These are phyloP conservation scores for Goniozus legneri DNA, from an alignment of 1,140 invertebrate genomes.

Conservation along the genomic window DNA sequence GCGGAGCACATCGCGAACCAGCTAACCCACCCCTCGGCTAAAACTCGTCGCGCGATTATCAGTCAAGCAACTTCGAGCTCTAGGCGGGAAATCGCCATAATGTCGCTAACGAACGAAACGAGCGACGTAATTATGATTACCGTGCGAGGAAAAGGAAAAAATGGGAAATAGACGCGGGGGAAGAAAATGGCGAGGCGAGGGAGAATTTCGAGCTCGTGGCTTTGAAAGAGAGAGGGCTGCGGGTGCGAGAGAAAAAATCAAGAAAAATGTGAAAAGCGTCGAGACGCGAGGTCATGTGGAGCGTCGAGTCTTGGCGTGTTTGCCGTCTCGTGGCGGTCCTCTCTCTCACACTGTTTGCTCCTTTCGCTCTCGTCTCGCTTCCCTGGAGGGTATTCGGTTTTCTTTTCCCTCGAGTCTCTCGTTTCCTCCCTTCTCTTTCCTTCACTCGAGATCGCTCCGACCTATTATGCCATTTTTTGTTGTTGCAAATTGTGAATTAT, in stretches of 20 bases:
- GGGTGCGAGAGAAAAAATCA: conserved; percentile 17
- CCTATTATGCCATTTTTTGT: background rate
- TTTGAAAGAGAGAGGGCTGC: conserved; percentile 16
- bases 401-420: conserved; percentile 13
- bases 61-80: no score
- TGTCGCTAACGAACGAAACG: conserved; percentile 9
- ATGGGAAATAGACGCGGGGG: conserved; percentile 3
- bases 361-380: conserved; percentile 26
- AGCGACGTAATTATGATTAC: conserved; percentile 2
- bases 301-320: conserved; percentile 16
- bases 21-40: no score
- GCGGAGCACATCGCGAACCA: conserved; percentile 3
- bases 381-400: conserved; percentile 24
- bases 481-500: conserved; percentile 10
- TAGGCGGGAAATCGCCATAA: conserved; percentile 4
- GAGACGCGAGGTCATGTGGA: background rate
- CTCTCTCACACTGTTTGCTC: no score
- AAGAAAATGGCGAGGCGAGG: background rate
- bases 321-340: conserved; percentile 24
- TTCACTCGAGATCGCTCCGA: conserved; percentile 8
- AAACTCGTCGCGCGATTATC: no score
- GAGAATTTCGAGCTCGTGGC: conserved; percentile 9
- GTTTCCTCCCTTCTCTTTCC: conserved; percentile 5
- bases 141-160: conserved; percentile 4
- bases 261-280: background rate